A percentile compares a stretch with the other conserved stretches of the same genome.
Conservation (phyloP, 2,888 invertebrate species). For the Melieria crassipennis region DNA sequence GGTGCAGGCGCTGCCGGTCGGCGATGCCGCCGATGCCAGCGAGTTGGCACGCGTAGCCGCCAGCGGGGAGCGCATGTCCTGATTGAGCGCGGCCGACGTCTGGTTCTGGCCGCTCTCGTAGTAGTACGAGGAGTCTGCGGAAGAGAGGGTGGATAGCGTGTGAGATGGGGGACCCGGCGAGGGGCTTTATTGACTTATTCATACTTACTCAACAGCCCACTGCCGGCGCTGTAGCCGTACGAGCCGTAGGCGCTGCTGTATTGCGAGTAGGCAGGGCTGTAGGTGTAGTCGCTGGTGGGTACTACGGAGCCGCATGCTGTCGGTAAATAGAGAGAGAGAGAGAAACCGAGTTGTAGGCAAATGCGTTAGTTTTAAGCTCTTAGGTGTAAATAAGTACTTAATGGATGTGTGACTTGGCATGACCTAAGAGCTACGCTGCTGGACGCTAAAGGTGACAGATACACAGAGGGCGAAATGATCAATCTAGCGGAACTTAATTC, state of each 20-base stretch:
- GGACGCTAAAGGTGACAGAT: too few relatives aligned
- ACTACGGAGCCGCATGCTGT: slow-evolving; percentile 73
- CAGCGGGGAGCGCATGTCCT: slow-evolving; percentile 75
- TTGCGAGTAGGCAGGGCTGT: slow-evolving; percentile 75
- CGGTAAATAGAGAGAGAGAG: slow-evolving; percentile 21
- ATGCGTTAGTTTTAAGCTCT: too few relatives aligned
- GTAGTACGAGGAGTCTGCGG: slow-evolving; percentile 73
- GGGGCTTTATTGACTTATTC: slow-evolving; percentile 3
- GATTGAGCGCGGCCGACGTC: slow-evolving; percentile 61
- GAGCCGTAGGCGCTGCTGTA: slow-evolving; percentile 69
- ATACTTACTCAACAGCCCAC: slow-evolving; percentile 73
- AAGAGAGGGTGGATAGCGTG: background rate
- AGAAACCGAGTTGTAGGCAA: background rate
- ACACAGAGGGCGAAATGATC: too few relatives aligned
- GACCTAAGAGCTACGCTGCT: too few relatives aligned
- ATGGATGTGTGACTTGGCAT: too few relatives aligned
- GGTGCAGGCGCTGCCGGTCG: slow-evolving; percentile 76
- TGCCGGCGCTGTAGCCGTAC: slow-evolving; percentile 73
- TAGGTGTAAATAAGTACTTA: too few relatives aligned
- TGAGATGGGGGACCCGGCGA: background rate
- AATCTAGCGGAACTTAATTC: too few relatives aligned
- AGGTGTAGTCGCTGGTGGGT: slow-evolving; percentile 75
- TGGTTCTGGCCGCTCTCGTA: slow-evolving; percentile 67
- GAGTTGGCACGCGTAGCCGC: slow-evolving; percentile 78
- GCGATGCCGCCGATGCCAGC: slow-evolving; percentile 76